Evolutionary conservation across 2,888 invertebrate genomes (phyloP).

Genomic region (Lomographa bimaculata): DNA sequence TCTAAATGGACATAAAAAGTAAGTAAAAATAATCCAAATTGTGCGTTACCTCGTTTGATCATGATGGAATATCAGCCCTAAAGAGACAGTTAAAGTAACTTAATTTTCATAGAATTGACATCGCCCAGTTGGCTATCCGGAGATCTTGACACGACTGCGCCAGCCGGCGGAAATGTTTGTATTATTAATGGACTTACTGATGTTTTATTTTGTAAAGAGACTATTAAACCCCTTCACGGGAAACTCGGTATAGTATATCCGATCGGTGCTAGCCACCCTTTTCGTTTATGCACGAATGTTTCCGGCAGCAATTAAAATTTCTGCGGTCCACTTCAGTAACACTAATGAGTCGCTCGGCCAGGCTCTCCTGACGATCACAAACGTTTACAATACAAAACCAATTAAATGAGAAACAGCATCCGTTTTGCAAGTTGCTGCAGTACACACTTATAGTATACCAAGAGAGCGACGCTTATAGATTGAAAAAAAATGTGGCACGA

Average conservation of each 20-base stretch:
- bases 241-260: no score
- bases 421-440: constrained; percentile 41
- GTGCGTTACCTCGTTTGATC: constrained; percentile 20
- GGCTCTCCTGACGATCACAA: constrained; percentile 43
- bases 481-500: constrained; percentile 20
- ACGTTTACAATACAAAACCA: constrained; percentile 56
- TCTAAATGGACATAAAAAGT: constrained; percentile 34
- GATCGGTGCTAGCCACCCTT: constrained; percentile 16
- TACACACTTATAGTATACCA: constrained; percentile 2
- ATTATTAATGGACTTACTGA: constrained; percentile 26
- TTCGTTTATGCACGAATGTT: constrained; percentile 28
- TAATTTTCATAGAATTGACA: constrained; percentile 16
- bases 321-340: constrained; percentile 54
- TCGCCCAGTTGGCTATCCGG: constrained; percentile 13
- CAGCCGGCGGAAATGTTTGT: constrained; percentile 25
- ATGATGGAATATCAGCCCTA: constrained; percentile 15
- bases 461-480: constrained; percentile 28
- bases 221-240: constrained; percentile 13
- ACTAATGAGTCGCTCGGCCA: constrained; percentile 57
- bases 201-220: constrained; percentile 22
- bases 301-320: constrained; percentile 64
- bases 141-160: constrained; percentile 18
- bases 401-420: constrained; percentile 59
- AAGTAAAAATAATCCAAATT: constrained; percentile 33
- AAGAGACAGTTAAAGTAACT: constrained; percentile 7